Evolutionary conservation across 2,888 invertebrate genomes (phyloP), one percentile per base, ranked within the genome.

Genomic region (Ennomos quercinarius): DNA sequence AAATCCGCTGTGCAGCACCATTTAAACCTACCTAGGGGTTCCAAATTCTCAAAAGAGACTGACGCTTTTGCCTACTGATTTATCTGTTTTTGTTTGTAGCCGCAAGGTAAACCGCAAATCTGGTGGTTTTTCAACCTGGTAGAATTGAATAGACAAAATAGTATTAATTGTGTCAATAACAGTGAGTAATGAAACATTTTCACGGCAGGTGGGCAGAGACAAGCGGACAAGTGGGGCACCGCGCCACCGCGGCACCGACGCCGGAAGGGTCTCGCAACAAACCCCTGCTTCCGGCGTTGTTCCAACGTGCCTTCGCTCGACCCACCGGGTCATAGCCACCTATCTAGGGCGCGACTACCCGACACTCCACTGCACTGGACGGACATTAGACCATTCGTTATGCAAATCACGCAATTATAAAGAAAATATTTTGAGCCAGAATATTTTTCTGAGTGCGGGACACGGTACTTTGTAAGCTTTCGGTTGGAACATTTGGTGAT

Each of bases 231-330:
- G 50, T 51, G 50, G 60, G 55, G 45, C 49, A 13, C 12, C 54
- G 17, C 45, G 13, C 43, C 77, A 79, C 72, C 78, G 78, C 12
- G 50, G 17, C 45, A n/a, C 43, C 77, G 78, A 72, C 78, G 78
- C 73, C 83, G 85, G 84, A 81, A 83, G 79, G 75, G 75, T 74
- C 78, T 80, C 76, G 80, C 80, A 77, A 84, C 86, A 84, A 84
- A 83, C 81, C 83, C 83, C 79, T 71, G 74, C 81, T 87, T 89
- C 90, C 90, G 88, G 78, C 70, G 73, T 80, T 64, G 66, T 72
- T 76, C 78, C 58, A 77, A 75, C 83, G 82, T 78, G 81, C 80
- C 34, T 43, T 8, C 43, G 27, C 11, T 11, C 35, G 44, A 11
- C 34, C 44, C 27, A 8, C 39, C 43, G 27, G 80, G 81, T 73